A percentile compares a stretch with the other conserved stretches of the same genome.
Conservation (phyloP, 2,113 vertebrate genomes). For the Calidris pugnax region DNA sequence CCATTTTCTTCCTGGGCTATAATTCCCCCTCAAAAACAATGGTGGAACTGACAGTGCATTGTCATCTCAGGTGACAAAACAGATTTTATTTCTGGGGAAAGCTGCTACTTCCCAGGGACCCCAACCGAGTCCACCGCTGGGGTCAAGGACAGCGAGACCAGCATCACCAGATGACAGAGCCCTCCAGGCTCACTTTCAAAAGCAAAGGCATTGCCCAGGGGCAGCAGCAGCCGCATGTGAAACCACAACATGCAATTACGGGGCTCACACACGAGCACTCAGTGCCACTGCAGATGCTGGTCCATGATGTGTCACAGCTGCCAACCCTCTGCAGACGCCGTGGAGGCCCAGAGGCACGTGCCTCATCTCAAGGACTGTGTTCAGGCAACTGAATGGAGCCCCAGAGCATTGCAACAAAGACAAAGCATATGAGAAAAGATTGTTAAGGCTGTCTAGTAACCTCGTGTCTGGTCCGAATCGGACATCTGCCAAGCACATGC, state of each 20-base stretch:
- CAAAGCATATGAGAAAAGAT: background rate
- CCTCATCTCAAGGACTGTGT: background rate
- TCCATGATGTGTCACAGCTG: fast-evolving
- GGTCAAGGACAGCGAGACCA: fast-evolving
- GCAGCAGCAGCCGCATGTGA: background rate
- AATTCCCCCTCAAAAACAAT: background rate
- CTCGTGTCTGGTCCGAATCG: fast-evolving
- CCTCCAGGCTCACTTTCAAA: fast-evolving
- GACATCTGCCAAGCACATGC: background rate
- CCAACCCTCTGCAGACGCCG: background rate
- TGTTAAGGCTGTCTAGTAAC: background rate
- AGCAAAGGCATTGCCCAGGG: background rate
- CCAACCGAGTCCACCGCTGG: background rate
- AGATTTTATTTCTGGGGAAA: background rate
- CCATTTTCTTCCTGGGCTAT: background rate
- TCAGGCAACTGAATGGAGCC: background rate
- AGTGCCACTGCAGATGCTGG: background rate
- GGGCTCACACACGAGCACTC: fast-evolving
- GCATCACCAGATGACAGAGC: background rate
- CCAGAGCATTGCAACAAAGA: background rate
- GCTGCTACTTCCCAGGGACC: background rate
- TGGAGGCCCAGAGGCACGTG: background rate
- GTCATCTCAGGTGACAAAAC: background rate
- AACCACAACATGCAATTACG: background rate
- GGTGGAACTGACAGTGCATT: background rate